A percentile compares a stretch with the other conserved stretches of the same genome.
Conservation (phyloP, 2,797 vertebrate species). For the Poeciliopsis paucimaculata region DNA sequence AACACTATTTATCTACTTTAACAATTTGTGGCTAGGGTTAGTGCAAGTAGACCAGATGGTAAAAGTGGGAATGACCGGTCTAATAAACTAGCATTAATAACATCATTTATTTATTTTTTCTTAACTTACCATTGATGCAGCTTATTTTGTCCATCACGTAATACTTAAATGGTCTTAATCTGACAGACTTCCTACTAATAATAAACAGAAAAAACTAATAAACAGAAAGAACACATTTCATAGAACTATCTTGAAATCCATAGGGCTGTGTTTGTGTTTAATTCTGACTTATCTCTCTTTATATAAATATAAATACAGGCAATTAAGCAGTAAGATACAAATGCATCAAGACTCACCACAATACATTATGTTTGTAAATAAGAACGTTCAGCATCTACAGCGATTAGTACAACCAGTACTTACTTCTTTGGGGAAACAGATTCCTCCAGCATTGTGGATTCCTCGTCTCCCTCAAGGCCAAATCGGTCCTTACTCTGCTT, state of each 20-base stretch:
- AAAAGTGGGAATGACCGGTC: neutral
- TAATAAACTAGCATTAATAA: conserved; percentile 25
- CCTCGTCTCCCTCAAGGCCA: conserved; percentile 96
- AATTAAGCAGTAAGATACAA: conserved; percentile 51
- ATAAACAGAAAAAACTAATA: neutral
- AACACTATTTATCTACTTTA: neutral
- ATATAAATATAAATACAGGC: conserved; percentile 60
- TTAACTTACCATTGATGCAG: conserved; percentile 24
- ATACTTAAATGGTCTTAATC: conserved; percentile 32
- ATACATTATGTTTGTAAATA: conserved; percentile 27
- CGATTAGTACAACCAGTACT: conserved; percentile 44
- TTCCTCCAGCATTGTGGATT: conserved; percentile 98
- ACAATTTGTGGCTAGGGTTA: neutral
- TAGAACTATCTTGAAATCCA: conserved; percentile 21
- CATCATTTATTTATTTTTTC: conserved; percentile 18
- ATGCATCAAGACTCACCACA: conserved; percentile 38
- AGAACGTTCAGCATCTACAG: conserved; percentile 36
- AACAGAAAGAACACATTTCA: conserved; percentile 13
- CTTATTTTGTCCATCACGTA: conserved; percentile 3
- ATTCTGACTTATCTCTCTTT: conserved; percentile 27
- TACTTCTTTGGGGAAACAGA: conserved; percentile 98
- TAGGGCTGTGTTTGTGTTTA: conserved; percentile 41
- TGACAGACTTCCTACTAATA: conserved; percentile 28
- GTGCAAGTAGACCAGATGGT: neutral
- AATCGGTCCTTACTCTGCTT: conserved; percentile 99